Percentiles rank a stretch among this genome's conserved stretches.
These are phyloP conservation scores for Lottia scabra DNA, from an alignment of 2,888 invertebrate species.

Conservation along the genomic window DNA sequence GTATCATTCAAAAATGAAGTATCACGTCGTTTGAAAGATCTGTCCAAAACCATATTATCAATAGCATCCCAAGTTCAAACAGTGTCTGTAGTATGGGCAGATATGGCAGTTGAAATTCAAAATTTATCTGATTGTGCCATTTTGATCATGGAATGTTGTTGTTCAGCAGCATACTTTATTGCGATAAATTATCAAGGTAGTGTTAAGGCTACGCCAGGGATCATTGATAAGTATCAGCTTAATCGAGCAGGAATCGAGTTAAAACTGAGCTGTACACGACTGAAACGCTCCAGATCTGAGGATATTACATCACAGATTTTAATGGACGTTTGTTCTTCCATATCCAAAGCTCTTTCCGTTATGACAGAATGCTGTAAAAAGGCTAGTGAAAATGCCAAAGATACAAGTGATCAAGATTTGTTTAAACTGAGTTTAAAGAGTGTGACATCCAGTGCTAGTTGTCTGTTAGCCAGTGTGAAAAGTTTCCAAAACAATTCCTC, in stretches of 20 bases:
- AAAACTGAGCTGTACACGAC: conserved; percentile 54
- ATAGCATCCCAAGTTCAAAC: conserved; percentile 46
- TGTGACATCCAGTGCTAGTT: conserved; percentile 61
- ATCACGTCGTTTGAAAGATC: conserved; percentile 45
- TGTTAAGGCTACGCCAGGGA: conserved; percentile 46
- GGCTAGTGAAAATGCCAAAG: conserved; percentile 51
- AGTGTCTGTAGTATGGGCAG: conserved; percentile 42
- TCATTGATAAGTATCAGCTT: conserved; percentile 62
- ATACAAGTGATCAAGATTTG: conserved; percentile 55
- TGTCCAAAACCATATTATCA: conserved; percentile 48
- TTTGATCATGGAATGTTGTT: conserved; percentile 58
- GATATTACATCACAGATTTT: conserved; percentile 58
- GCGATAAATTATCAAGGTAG: conserved; percentile 48
- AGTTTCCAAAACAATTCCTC: conserved; percentile 56
- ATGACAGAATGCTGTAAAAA: conserved; percentile 59
- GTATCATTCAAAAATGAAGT: conserved; percentile 50
- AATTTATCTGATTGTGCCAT: conserved; percentile 58
- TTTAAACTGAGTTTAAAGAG: conserved; percentile 64
- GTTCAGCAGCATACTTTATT: conserved; percentile 61
- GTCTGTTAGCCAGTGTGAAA: conserved; percentile 61
- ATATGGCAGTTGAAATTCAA: conserved; percentile 51
- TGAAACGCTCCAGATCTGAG: conserved; percentile 52
- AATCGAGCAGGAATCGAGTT: conserved; percentile 62
- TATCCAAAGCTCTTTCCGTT: conserved; percentile 56
- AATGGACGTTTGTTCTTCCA: conserved; percentile 58